Evolutionary conservation across 2,797 vertebrate genomes (phyloP), one percentile per base, ranked within the genome.

Genomic region (Oreonectes daqikongensis): DNA sequence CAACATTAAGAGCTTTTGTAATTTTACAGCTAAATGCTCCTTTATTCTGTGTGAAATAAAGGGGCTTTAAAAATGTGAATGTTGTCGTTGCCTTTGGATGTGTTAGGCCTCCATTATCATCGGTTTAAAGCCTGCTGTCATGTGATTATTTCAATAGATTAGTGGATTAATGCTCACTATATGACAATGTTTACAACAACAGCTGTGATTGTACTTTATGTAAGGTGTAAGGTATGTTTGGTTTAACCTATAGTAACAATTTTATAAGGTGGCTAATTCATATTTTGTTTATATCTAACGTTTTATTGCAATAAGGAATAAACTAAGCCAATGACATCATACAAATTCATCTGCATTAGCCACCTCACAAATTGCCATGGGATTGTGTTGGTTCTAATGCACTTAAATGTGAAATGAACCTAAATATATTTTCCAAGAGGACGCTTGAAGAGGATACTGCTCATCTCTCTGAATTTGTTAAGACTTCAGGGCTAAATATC

Each of bases 11-110:
- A 40, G 46, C 60, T 76, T 42, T n/a, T 69, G 65, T 77, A 60
- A 80, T 78, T 71, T 74, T 30, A 28, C 66, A 70, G 50, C 32
- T 26, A 26, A 48, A 65, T 30, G 42, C 46, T 50, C 57, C 57
- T 60, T 76, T 59, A 40, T 79, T 76, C 63, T 10, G 20, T 59
- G 17, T 48, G 35, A 53, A 53, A 57, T 46, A 0, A 60, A 24
- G 15, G 11, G 0, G 7, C 67, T 66, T 46, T 75, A 64, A 59
- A n/a, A 59, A 44, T 55, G 14, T 59, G 20, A 35, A 22, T 18
- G 1, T 5, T 59, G 17, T 59, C n/a, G 42, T 17, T 60, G 50
- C 24, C 28, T 38, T 44, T 40, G 17, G 38, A 30, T 52, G 9
- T 22, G 28, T n/a, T 24, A 1, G 11, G 46, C 12, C n/a, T 10